phyloP scores from a whole-genome alignment of 2,797 vertebrate species.

The Hoplostethus mediterraneus region DNA sequence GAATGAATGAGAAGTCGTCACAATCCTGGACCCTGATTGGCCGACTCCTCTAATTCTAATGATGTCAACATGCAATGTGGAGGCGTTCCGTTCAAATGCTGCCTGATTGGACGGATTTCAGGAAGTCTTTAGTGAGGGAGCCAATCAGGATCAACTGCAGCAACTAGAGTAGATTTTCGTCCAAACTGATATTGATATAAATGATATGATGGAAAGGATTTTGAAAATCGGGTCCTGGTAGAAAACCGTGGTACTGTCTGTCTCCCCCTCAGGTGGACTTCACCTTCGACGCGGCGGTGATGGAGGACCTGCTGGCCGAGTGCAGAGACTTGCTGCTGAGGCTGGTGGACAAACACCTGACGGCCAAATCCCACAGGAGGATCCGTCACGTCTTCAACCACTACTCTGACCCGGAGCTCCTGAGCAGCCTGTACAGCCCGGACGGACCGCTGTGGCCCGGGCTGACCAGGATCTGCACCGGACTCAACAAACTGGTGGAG shows the following conservation, averaged over 20 bases:
- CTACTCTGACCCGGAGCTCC: conserved; percentile 81
- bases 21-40: too few relatives aligned
- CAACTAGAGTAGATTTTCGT: too few relatives aligned
- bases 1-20: too few relatives aligned
- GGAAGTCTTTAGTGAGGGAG: too few relatives aligned
- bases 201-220: too few relatives aligned
- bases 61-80: too few relatives aligned
- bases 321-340: conserved; percentile 82
- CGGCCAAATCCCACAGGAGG: conserved; percentile 84
- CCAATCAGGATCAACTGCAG: too few relatives aligned
- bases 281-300: conserved; percentile 80
- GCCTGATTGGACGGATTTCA: too few relatives aligned
- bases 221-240: too few relatives aligned
- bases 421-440: conserved; percentile 82
- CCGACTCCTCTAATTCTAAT: too few relatives aligned
- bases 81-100: too few relatives aligned
- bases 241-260: neutral
- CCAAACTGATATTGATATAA: too few relatives aligned
- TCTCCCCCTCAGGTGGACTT: conserved; percentile 79
- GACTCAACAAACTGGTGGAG: conserved; percentile 79
- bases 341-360: conserved; percentile 84
- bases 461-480: conserved; percentile 79
- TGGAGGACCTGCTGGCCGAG: conserved; percentile 36
- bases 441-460: conserved; percentile 30
- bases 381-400: conserved; percentile 87